phyloP scores from a whole-genome alignment of 2,888 invertebrate genomes.

The Tribolium freemani region DNA sequence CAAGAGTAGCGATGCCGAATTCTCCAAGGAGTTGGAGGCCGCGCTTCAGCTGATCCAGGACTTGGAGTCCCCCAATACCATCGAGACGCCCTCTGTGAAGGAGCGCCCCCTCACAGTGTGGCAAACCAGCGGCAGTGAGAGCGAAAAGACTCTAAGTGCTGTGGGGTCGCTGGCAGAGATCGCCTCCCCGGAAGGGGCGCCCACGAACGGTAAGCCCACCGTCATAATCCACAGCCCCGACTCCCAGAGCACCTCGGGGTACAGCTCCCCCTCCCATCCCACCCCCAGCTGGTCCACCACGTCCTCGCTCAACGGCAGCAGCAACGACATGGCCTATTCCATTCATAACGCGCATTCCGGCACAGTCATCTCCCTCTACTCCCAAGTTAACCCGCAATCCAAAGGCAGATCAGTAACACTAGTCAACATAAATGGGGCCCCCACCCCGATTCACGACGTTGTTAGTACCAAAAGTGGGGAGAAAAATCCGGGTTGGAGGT shows the following conservation, averaged over 20 bases:
- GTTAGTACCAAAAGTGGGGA: constrained; percentile 12
- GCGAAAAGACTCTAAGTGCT: constrained; percentile 68
- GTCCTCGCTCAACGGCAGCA: constrained; percentile 66
- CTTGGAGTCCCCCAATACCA: constrained; percentile 69
- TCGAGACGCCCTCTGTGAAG: constrained; percentile 67
- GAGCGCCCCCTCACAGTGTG: constrained; percentile 63
- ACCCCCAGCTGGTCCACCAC: constrained; percentile 67
- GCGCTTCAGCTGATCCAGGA: constrained; percentile 70
- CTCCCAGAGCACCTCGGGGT: constrained; percentile 70
- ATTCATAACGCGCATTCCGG: constrained; percentile 67
- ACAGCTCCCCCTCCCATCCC: constrained; percentile 68
- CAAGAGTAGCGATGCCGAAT: constrained; percentile 68
- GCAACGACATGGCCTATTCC: constrained; percentile 64
- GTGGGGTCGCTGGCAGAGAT: constrained; percentile 66
- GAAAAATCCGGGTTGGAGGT: constrained; percentile 56
- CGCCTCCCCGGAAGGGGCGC: constrained; percentile 63
- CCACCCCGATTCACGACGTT: constrained; percentile 9
- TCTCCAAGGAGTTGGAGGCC: constrained; percentile 69
- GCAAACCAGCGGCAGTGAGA: constrained; percentile 64
- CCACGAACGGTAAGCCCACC: constrained; percentile 62
- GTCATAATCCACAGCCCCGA: constrained; percentile 65
- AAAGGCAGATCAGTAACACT: constrained; percentile 67
- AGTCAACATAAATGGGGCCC: constrained; percentile 63
- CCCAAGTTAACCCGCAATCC: constrained; percentile 55
- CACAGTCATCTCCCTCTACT: constrained; percentile 67